Conservation (phyloP, 2,888 invertebrate genomes). For the Rhamphomyia laevipes region DNA sequence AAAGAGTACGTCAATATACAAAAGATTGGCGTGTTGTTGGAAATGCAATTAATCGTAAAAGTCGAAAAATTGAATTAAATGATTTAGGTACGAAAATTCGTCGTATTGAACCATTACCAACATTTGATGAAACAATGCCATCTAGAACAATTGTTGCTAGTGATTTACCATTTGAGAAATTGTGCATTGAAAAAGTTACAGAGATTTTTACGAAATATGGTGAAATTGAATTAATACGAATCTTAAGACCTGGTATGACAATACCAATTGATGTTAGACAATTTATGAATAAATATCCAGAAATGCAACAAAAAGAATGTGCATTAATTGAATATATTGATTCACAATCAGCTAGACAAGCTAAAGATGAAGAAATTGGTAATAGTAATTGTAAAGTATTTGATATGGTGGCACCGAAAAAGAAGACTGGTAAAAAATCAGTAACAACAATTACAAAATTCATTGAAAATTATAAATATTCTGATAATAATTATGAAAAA, state of each 20-base stretch:
- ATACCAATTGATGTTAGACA: conserved; percentile 84
- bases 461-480: conserved; percentile 49
- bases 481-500: conserved; percentile 32
- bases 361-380: conserved; percentile 43
- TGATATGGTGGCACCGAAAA: conserved; percentile 68
- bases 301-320: conserved; percentile 73
- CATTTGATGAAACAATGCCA: conserved; percentile 84
- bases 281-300: conserved; percentile 82
- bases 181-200: conserved; percentile 83
- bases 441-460: conserved; percentile 42
- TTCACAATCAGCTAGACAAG: conserved; percentile 73
- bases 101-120: conserved; percentile 71
- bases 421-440: conserved; percentile 55
- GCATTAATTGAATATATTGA: conserved; percentile 86
- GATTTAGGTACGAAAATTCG: conserved; percentile 82
- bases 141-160: conserved; percentile 84
- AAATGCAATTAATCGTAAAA: conserved; percentile 65
- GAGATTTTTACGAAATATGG: conserved; percentile 81
- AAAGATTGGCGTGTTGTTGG: conserved; percentile 92
- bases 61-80: conserved; percentile 74
- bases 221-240: conserved; percentile 78
- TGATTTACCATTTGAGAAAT: conserved; percentile 70
- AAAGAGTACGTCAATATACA: conserved; percentile 85
- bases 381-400: conserved; percentile 54
- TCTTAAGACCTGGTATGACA: conserved; percentile 78